Conservation (phyloP, 2,888 invertebrate genomes). For the Thumatha senex region DNA sequence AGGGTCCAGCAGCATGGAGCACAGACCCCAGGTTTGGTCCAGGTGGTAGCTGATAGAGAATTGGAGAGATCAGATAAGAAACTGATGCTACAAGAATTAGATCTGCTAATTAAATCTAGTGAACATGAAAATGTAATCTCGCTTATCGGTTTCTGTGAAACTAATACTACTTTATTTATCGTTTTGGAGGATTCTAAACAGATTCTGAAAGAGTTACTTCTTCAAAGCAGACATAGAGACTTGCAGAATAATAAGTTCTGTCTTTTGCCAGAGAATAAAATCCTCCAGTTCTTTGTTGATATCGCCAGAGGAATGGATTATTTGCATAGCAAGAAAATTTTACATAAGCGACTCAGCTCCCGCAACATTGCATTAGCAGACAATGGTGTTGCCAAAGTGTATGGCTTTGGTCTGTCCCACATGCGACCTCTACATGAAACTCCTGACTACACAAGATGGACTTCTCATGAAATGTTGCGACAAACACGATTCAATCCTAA, state of each 20-base stretch:
- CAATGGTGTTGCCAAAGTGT: slow-evolving; percentile 87
- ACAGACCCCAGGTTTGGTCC: slow-evolving; percentile 82
- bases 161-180: slow-evolving; percentile 88
- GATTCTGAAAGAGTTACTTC: slow-evolving; percentile 87
- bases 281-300: slow-evolving; percentile 86
- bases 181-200: slow-evolving; percentile 87
- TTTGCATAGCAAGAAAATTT: slow-evolving; percentile 85
- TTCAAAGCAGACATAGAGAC: slow-evolving; percentile 83
- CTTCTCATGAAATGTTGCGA: slow-evolving; percentile 89
- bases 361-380: slow-evolving; percentile 87
- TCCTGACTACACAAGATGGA: slow-evolving; percentile 91
- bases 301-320: slow-evolving; percentile 89
- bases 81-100: slow-evolving; percentile 87
- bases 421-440: slow-evolving; percentile 85
- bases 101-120: slow-evolving; percentile 87
- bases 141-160: slow-evolving; percentile 91
- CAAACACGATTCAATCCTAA: slow-evolving; percentile 87
- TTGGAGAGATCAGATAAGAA: slow-evolving; percentile 80
- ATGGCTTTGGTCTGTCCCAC: slow-evolving; percentile 89
- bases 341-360: slow-evolving; percentile 89
- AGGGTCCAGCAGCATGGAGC: slow-evolving; percentile 85
- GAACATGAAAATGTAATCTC: slow-evolving; percentile 88
- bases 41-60: slow-evolving; percentile 85
- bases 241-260: slow-evolving; percentile 82
- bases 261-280: slow-evolving; percentile 84